Evolutionary conservation across 2,888 invertebrate species (phyloP), one percentile per base, ranked within the genome.

Genomic region (Harpagoxenus sublaevis): DNA sequence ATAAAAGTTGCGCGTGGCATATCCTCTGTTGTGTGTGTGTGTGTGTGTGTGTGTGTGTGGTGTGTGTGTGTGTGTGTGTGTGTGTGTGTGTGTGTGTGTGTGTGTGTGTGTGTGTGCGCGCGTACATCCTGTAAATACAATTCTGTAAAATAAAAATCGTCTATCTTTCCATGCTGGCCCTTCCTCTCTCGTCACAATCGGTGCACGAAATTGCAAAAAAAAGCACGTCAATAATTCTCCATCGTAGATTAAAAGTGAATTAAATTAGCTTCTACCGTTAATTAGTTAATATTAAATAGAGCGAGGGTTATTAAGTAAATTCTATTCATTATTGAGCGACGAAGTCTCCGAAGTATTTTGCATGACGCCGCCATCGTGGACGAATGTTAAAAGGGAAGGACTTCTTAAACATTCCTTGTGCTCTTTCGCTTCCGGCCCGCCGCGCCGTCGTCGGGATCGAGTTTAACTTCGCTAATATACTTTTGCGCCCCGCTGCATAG

Each of bases 391-490:
- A 68, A 81, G 60, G 23, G 71, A 66, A 79, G 57, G 48, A 71
- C 71, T 81, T 71, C 71, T 81, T 71, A 81, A 81, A 81, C 79
- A 81, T 81, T 81, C 79, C 79, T 71, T n/a, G 79, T 81, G 79
- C 79, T 81, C 79, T 81, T 71, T 81, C 45, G 60, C 79, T 71
- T 60, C 71, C 79, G 71, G 53, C 39, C 39, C 60, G 35, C 55
- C 79, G 79, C 60, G 35, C 55, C 79, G 79, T 79, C 79, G 57
- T 81, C 60, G 28, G 60, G 79, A 71, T 81, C 79, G 79, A 81
- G 79, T 81, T 81, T 81, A 81, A 81, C 79, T 81, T 81, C 71
- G 71, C 79, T 81, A 81, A 81, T 81, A 81, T 81, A 81, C 79
- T 81, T 81, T 81, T 60, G 79, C 71, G 79, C 79, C 79, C 60